A percentile compares a stretch with the other conserved stretches of the same genome.
These are phyloP conservation scores for Lordiphosa stackelbergi DNA, from an alignment of 1,140 invertebrate species.

Conservation along the genomic window DNA sequence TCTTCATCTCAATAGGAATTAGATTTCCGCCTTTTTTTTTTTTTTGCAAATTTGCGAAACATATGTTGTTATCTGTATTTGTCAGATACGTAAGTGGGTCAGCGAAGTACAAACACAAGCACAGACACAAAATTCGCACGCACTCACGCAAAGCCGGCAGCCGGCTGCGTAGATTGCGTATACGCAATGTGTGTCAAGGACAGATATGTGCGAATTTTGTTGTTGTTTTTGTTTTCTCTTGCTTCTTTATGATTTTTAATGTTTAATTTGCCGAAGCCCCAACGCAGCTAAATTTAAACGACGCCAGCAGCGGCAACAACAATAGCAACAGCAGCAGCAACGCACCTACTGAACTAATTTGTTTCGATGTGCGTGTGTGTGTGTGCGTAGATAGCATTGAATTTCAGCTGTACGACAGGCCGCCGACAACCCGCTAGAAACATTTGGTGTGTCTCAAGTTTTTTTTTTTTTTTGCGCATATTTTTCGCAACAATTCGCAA, in stretches of 20 bases:
- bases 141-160: conserved; percentile 38
- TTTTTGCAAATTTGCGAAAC: conserved; percentile 23
- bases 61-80: conserved; percentile 60
- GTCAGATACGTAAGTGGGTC: conserved; percentile 64
- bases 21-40: conserved; percentile 8
- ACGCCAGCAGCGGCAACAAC: conserved; percentile 33
- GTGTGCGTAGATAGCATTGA: conserved; percentile 66
- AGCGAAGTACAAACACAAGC: conserved; percentile 24
- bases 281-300: conserved; percentile 61
- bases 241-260: conserved; percentile 36
- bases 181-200: conserved; percentile 76
- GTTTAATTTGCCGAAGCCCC: conserved; percentile 42
- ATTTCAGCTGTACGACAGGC: conserved; percentile 45
- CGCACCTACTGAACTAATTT: conserved; percentile 71
- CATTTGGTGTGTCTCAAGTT: conserved; percentile 20
- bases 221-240: conserved; percentile 5
- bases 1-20: no score
- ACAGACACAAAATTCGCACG: conserved; percentile 42
- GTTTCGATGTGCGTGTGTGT: conserved; percentile 20
- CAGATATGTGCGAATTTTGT: conserved; percentile 76
- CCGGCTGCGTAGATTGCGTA: conserved; percentile 69
- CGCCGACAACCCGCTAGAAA: conserved; percentile 52
- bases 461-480: conserved; percentile 6
- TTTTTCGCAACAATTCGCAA: conserved; percentile 57
- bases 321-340: conserved; percentile 14